Evolutionary conservation across 2,888 invertebrate species (phyloP).

Genomic region (Parthenolecanium corni): DNA sequence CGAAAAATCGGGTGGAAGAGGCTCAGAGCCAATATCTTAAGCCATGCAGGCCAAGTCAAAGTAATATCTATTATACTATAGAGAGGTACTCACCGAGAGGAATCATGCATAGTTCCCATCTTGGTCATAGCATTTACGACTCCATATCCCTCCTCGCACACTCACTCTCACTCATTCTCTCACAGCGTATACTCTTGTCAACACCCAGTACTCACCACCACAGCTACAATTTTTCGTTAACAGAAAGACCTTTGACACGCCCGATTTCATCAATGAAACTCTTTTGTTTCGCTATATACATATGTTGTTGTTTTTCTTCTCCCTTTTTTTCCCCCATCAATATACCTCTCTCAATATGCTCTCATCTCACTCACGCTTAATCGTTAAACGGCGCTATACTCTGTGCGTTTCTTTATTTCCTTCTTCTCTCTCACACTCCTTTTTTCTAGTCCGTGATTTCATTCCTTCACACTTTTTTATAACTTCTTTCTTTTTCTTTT

Average conservation of each 20-base stretch:
- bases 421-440: too few species aligned
- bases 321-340: too few species aligned
- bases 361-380: not conserved
- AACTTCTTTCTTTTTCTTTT: not conserved
- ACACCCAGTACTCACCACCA: conserved; percentile 16
- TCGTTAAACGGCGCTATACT: not conserved
- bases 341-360: too few species aligned
- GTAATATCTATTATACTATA: too few species aligned
- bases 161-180: too few species aligned
- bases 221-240: not conserved
- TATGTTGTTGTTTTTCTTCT: not conserved
- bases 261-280: conserved; percentile 29
- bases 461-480: too few species aligned
- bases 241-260: conserved; percentile 29
- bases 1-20: too few species aligned
- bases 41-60: conserved; percentile 16
- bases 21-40: not conserved
- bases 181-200: conserved; percentile 13
- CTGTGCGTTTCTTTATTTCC: conserved; percentile 12
- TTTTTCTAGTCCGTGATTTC: too few species aligned
- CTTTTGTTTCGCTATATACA: conserved; percentile 23
- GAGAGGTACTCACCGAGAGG: conserved; percentile 18
- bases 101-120: conserved; percentile 29
- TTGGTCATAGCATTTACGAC: not conserved
- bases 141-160: not conserved